These are phyloP conservation scores for Lomographa bimaculata DNA, from an alignment of 2,888 invertebrate species.

Conservation along the genomic window DNA sequence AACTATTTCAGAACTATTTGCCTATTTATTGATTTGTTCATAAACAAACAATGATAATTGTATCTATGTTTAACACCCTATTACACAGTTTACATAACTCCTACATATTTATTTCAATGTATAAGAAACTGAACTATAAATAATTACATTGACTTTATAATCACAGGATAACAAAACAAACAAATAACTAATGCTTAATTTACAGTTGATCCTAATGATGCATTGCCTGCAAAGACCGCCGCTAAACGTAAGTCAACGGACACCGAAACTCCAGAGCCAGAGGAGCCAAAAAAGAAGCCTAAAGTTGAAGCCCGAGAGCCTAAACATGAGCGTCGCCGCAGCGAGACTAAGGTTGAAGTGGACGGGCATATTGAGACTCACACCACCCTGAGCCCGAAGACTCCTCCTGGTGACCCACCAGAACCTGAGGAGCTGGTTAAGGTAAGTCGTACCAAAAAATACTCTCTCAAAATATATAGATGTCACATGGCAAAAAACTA, in stretches of 20 bases:
- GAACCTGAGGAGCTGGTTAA: slow-evolving; percentile 97
- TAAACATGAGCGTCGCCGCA: slow-evolving; percentile 62
- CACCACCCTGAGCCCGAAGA: slow-evolving; percentile 90
- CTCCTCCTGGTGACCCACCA: slow-evolving; percentile 93
- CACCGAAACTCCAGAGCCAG: slow-evolving; percentile 57
- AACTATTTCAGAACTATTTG: no score
- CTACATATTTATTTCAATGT: no score
- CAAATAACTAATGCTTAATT: no score
- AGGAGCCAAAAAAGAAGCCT: slow-evolving; percentile 56
- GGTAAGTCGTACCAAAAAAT: slow-evolving; percentile 69
- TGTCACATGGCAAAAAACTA: no score
- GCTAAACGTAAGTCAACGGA: slow-evolving; percentile 64
- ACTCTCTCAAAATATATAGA: no score
- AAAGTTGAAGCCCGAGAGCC: slow-evolving; percentile 57
- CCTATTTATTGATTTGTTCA: no score
- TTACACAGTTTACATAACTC: no score
- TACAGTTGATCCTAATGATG: slow-evolving; percentile 73
- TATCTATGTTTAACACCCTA: no score
- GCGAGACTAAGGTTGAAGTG: slow-evolving; percentile 79
- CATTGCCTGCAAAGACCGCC: slow-evolving; percentile 46
- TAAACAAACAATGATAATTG: no score
- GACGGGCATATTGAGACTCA: slow-evolving; percentile 91
- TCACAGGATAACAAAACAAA: no score
- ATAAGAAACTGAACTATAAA: no score
- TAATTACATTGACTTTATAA: no score